Percentiles rank a stretch among this genome's conserved stretches.
These are phyloP conservation scores for Puffinus mauretanicus DNA, from an alignment of 2,113 vertebrate species.

Conservation along the genomic window DNA sequence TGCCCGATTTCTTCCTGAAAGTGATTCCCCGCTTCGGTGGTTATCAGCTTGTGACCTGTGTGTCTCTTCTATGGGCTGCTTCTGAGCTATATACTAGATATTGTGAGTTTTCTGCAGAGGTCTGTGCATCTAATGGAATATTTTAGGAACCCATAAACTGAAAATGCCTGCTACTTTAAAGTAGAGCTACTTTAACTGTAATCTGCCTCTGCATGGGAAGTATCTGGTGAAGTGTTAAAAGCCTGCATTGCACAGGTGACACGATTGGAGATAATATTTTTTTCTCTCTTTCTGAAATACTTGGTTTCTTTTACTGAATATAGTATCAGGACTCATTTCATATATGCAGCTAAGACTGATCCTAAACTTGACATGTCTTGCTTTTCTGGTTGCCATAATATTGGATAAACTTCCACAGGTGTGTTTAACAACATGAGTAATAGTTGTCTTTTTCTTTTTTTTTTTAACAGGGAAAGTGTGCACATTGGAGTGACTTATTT, in stretches of 20 bases:
- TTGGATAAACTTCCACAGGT: not conserved
- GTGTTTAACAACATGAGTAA: not conserved
- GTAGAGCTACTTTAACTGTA: not conserved
- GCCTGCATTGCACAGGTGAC: not conserved
- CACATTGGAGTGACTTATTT: not conserved
- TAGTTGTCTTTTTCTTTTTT: not conserved
- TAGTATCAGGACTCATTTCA: not conserved
- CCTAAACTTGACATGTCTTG: not conserved
- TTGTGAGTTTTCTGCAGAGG: not conserved
- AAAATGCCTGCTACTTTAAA: not conserved
- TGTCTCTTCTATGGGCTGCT: not conserved
- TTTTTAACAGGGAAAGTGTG: not conserved
- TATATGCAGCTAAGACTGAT: not conserved
- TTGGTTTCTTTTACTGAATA: not conserved
- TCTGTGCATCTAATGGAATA: not conserved
- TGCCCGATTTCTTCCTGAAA: not conserved
- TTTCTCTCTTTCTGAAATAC: not conserved
- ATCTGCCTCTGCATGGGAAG: not conserved
- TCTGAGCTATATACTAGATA: not conserved
- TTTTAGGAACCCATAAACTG: not conserved
- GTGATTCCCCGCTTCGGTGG: fast-evolving
- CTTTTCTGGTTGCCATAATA: not conserved
- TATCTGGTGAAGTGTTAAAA: not conserved
- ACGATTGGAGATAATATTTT: not conserved
- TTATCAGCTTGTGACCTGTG: not conserved